Base-by-base conservation (phyloP, 2,888 invertebrate species). In the Diloba caeruleocephala region DNA sequence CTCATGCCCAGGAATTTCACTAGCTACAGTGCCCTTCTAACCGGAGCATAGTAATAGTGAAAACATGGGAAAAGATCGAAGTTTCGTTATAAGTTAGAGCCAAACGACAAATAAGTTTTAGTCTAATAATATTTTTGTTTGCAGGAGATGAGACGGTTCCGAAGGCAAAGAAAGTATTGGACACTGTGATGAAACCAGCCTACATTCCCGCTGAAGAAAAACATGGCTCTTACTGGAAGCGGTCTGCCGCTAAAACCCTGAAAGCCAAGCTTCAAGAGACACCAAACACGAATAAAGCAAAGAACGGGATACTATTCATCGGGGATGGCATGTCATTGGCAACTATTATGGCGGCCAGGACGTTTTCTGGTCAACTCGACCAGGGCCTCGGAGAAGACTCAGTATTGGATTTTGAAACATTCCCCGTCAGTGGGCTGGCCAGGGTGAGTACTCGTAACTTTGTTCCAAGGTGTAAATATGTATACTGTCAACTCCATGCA, bases 301-400 rank as follows among this genome's bases (percentile, higher is more conserved):
- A 95, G 81, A 97, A 97, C 81, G 95, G 96, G 0, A 85, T 85
- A 13, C 50, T 85, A 1, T 79, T 79, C 4, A 76, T 97, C 32
- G 97, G 97, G 0, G 97, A 97, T 81, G 97, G 97, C 0, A 96
- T 97, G 97, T 96, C 96, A 0, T 81, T 97, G 36, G 94, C 96
- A 0, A 97, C 97, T 0, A 84, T 97, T 10, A 95, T 96, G 75
- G 97, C 96, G 0, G 95, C 96, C 0, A 93, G 97, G 67, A 95
- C 95, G 0, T 96, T 95, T 74, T 93, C 94, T 29, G 96, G 96
- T 0, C 96, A 96, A 76, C 74, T 94, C 56, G 86, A 93, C 1
- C 82, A 84, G 0, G 84, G 86, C 1, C 68, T 91, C 7, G 96
- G 96, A 0, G 96, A 97, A 82, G 95, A 96, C 38, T 91, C 92